phyloP scores from a whole-genome alignment of 2,113 vertebrate species.

The Tichodroma muraria region DNA sequence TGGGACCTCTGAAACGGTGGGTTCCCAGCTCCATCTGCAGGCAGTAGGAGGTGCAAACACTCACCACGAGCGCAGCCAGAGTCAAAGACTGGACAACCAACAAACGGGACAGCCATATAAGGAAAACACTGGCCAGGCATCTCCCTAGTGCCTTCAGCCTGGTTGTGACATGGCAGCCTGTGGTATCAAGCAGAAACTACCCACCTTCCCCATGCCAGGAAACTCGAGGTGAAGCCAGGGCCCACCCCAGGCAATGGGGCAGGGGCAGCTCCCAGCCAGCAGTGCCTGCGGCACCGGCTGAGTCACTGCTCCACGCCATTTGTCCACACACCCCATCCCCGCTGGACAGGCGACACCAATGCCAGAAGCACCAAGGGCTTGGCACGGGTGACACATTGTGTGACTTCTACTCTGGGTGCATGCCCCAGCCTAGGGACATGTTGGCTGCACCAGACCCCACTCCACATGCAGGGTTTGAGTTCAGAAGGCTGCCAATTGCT shows the following conservation, averaged over 20 bases:
- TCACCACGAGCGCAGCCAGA: neutral
- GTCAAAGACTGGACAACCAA: neutral
- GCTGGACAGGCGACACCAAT: accelerated
- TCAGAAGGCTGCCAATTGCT: neutral
- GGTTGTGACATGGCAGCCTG: neutral
- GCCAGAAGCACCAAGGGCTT: neutral
- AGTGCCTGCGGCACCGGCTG: accelerated
- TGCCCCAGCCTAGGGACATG: neutral
- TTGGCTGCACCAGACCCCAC: neutral
- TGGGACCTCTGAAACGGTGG: accelerated
- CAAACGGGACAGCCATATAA: neutral
- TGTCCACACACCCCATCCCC: accelerated
- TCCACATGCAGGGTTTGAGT: neutral
- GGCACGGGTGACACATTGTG: accelerated
- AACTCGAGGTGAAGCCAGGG: accelerated
- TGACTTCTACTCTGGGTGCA: accelerated
- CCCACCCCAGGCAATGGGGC: neutral
- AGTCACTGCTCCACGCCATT: neutral
- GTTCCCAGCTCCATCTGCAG: neutral
- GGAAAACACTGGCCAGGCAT: neutral
- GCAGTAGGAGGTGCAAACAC: neutral
- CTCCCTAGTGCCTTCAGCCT: neutral
- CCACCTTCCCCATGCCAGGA: neutral
- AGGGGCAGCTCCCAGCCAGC: neutral
- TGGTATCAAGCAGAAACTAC: neutral